phyloP scores from a whole-genome alignment of 2,113 vertebrate genomes.

The Chamaetylas fuelleborni region DNA sequence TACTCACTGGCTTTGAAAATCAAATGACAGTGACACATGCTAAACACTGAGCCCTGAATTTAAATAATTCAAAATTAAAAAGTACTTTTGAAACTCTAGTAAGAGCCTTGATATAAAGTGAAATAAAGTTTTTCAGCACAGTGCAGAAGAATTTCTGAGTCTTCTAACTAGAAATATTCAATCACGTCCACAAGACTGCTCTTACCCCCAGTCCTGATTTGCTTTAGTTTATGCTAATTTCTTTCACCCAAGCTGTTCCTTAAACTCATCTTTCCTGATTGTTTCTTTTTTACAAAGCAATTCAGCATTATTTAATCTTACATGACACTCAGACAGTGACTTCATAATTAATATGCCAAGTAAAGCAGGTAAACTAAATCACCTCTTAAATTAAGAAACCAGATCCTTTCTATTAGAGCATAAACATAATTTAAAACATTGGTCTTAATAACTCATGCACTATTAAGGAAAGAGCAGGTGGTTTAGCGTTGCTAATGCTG shows the following conservation, averaged over 20 bases:
- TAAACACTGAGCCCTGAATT: not conserved
- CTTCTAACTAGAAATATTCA: not conserved
- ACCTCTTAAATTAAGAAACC: slow-evolving; percentile 52
- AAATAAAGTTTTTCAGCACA: not conserved
- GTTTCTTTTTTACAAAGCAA: slow-evolving; percentile 1
- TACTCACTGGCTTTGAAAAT: not conserved
- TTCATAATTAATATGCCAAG: slow-evolving; percentile 57
- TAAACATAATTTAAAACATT: slow-evolving; percentile 57
- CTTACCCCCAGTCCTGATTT: not conserved
- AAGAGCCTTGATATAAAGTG: not conserved
- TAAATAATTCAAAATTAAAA: not conserved
- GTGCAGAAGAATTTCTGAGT: not conserved
- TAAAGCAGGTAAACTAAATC: slow-evolving; percentile 60
- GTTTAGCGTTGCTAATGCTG: not conserved
- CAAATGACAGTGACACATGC: not conserved
- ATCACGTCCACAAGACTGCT: not conserved
- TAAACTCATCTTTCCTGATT: not conserved
- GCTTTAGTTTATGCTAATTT: not conserved
- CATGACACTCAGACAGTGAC: slow-evolving; percentile 18
- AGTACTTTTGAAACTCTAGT: not conserved
- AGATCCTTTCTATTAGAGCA: slow-evolving; percentile 53
- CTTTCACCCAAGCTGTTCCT: not conserved
- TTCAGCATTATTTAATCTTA: slow-evolving; percentile 34
- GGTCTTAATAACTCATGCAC: slow-evolving; percentile 43
- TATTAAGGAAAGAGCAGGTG: slow-evolving; percentile 53